Base-by-base conservation (phyloP, 2,113 vertebrate genomes). In the Cygnus atratus region DNA sequence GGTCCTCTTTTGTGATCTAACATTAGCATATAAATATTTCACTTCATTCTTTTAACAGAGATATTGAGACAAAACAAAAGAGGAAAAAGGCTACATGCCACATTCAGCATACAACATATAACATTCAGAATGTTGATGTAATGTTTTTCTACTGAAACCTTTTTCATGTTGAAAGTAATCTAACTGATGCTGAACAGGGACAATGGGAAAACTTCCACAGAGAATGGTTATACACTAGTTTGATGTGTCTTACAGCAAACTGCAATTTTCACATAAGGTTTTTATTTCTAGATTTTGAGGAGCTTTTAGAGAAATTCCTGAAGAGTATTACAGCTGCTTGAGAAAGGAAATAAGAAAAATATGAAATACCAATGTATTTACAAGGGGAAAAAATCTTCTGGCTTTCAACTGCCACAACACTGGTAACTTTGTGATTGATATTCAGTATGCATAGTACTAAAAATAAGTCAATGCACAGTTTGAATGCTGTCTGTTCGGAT, bases 341-440 rank as follows among this genome's bases (percentile, higher is more conserved):
- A 72, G 62, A 87, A 82, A 66, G 46, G 29, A 82, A 84, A 52
- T 65, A 70, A 67, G 39, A 58, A 93, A 89, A 87, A 37, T 79
- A 46, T 73, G 54, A 87, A 92, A 87, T 44, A 68, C 6, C 11
- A 66, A 4, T 35, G n/a, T n/a, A 76, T 2, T 3, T 68, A 33
- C 3, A 79, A 83, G 19, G 0, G 21, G 59, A 82, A 90, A 87
- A 78, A 59, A 62, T 46, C 29, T 79, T 46, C 29, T 79, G 46
- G 26, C 44, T 93, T 93, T 93, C 58, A 87, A 39, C 39, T 87
- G 65, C 57, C 76, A 71, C 37, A 63, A 67, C 20, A 55, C 14
- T 92, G 58, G n/a, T 88, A 88, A 78, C 72, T 86, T 91, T 80
- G 29, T 88, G 75, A 91, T 77, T 95, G 72, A 92, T 88, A 93